Conservation (phyloP, 64 coral and sea anemone genomes). For the Orbicella faveolata region DNA sequence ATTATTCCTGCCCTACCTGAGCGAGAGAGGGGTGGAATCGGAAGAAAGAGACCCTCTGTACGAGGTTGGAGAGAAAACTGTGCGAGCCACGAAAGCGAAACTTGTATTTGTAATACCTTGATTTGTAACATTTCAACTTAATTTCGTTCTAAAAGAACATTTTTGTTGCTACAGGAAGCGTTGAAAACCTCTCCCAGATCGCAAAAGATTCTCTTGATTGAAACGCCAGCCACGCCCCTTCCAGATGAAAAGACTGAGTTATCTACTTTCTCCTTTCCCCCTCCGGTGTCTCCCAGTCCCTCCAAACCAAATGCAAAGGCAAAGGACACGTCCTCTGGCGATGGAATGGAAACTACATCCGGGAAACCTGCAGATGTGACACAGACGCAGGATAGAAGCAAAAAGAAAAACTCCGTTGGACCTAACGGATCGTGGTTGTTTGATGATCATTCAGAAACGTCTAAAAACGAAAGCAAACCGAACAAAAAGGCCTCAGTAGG, state of each 20-base stretch:
- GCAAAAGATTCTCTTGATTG: constrained; percentile 22
- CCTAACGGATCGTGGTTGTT: background rate
- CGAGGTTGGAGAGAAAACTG: too few relatives aligned
- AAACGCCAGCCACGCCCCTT: constrained; percentile 26
- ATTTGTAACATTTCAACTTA: too few relatives aligned
- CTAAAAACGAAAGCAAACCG: background rate
- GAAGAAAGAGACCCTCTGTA: too few relatives aligned
- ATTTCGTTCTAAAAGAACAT: background rate
- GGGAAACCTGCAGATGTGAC: background rate
- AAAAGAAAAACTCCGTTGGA: constrained; percentile 15
- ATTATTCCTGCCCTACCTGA: too few relatives aligned
- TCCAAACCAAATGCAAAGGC: background rate
- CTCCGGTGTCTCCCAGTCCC: background rate
- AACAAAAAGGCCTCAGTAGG: background rate
- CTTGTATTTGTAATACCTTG: too few relatives aligned
- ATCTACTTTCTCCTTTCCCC: background rate
- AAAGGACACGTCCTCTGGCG: background rate
- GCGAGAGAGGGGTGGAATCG: too few relatives aligned
- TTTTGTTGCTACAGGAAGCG: background rate
- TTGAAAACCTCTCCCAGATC: background rate
- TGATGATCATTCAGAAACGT: background rate
- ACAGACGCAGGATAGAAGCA: background rate
- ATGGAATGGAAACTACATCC: background rate
- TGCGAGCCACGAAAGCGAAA: too few relatives aligned
- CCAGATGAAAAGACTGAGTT: background rate